A percentile compares a stretch with the other conserved stretches of the same genome.
Evolutionary conservation across 2,888 invertebrate species (phyloP).

Genomic region (Lithosia quadra): DNA sequence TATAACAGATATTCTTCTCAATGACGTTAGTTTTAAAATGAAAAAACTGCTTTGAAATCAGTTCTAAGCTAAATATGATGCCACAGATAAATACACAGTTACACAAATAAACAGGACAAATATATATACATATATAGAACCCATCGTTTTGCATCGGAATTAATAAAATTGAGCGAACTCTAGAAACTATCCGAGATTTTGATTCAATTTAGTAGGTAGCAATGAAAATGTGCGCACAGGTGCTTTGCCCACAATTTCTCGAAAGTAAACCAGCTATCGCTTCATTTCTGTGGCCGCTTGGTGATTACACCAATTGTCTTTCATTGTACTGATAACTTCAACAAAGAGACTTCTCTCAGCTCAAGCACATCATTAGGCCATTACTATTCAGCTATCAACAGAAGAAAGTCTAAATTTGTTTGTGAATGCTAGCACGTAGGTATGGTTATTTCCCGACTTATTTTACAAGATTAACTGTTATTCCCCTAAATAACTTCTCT

Average conservation of each 20-base stretch:
- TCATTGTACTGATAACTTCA: conserved; percentile 44
- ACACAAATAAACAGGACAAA: too few relatives aligned
- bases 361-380: conserved; percentile 36
- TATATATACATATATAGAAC: too few relatives aligned
- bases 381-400: conserved; percentile 48
- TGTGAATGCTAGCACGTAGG: conserved; percentile 10
- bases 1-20: too few relatives aligned
- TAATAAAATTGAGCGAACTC: neutral
- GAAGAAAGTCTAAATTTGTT: conserved; percentile 27
- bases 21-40: too few relatives aligned
- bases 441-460: neutral
- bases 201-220: neutral
- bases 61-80: too few relatives aligned
- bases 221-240: conserved; percentile 5
- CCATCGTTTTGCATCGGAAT: neutral
- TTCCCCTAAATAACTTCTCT: neutral
- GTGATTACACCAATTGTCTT: conserved; percentile 40
- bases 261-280: conserved; percentile 18
- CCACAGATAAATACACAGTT: too few relatives aligned
- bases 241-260: conserved; percentile 13
- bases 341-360: conserved; percentile 33
- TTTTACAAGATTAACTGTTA: neutral
- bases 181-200: neutral
- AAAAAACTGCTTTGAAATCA: too few relatives aligned
- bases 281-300: conserved; percentile 29